Percentiles rank a stretch among this genome's conserved stretches.
Conservation (phyloP, 2,797 vertebrate genomes). For the Dryobates pubescens region DNA sequence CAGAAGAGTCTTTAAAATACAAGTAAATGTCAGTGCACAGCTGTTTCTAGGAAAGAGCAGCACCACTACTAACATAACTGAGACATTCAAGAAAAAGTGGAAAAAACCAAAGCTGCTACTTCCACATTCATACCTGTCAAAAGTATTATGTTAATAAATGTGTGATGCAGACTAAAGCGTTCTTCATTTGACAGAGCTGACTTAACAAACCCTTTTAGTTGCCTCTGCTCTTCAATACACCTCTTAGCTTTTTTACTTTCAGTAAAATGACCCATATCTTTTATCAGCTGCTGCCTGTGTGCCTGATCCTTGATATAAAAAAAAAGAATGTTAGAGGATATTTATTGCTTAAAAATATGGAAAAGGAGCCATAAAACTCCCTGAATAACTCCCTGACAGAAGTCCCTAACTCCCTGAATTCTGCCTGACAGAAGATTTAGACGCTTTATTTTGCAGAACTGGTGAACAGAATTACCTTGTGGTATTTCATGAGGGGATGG, state of each 20-base stretch:
- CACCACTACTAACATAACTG: background rate
- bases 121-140: background rate
- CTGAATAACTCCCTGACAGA: background rate
- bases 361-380: background rate
- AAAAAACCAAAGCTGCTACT: background rate
- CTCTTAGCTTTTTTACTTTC: background rate
- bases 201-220: background rate
- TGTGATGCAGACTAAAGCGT: background rate
- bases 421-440: background rate
- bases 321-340: background rate
- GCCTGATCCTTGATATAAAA: background rate
- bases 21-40: background rate
- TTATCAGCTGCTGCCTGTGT: background rate
- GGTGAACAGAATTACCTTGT: background rate
- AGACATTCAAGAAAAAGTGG: background rate
- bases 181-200: background rate
- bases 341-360: background rate
- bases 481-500: background rate
- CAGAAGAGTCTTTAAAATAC: background rate
- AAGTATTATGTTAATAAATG: background rate
- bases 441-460: background rate
- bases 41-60: background rate
- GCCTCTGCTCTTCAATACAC: background rate
- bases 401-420: too few relatives aligned
- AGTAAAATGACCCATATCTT: background rate